phyloP scores from a whole-genome alignment of 2,113 vertebrate species.

The Arizona elegans region DNA sequence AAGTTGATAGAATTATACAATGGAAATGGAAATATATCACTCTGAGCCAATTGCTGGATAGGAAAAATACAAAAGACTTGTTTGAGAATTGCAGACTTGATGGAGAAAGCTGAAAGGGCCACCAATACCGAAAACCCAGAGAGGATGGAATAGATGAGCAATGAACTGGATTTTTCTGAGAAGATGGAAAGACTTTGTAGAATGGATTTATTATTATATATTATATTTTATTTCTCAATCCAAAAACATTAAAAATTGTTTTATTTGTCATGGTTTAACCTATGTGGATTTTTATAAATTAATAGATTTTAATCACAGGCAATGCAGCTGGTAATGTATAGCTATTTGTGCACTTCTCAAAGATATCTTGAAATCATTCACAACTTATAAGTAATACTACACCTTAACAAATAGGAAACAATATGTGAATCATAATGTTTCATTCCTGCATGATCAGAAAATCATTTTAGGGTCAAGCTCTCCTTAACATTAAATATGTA shows the following conservation, averaged over 20 bases:
- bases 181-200: too few species aligned
- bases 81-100: too few species aligned
- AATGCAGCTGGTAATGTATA: not conserved
- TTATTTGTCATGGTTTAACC: not conserved
- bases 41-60: not conserved
- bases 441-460: not conserved
- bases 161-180: too few species aligned
- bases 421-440: not conserved
- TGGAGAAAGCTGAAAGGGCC: too few species aligned
- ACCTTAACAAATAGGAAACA: not conserved
- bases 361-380: not conserved
- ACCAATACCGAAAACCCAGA: too few species aligned
- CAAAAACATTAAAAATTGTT: not conserved
- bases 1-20: not conserved
- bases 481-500: not conserved
- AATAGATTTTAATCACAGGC: not conserved
- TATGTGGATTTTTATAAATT: not conserved
- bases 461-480: not conserved
- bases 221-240: not conserved
- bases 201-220: too few species aligned
- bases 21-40: not conserved
- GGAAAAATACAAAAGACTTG: too few species aligned
- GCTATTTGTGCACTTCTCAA: not conserved
- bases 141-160: too few species aligned
- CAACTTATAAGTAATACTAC: not conserved